phyloP scores from a whole-genome alignment of 2,888 invertebrate genomes.

The Globia sparganii region DNA sequence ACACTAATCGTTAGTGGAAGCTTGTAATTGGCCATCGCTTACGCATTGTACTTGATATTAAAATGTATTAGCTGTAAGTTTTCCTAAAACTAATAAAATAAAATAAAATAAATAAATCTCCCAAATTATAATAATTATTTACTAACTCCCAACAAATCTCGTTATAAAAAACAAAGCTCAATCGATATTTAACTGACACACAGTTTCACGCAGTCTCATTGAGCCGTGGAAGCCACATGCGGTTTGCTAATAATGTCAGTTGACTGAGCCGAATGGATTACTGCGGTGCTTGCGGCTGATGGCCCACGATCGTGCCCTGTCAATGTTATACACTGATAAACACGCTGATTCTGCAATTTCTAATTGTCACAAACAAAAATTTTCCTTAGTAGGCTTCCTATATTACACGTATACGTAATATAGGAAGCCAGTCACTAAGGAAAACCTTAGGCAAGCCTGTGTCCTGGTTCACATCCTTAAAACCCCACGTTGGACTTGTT shows the following conservation, averaged over 20 bases:
- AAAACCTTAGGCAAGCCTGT: not conserved
- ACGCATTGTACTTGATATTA: no score
- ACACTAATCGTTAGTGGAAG: no score
- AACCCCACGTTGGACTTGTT: not conserved
- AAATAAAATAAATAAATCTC: no score
- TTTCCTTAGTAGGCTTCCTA: not conserved
- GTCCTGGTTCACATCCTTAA: not conserved
- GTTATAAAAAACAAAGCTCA: not conserved
- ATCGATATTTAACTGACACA: not conserved
- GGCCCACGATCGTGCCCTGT: not conserved
- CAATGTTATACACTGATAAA: slow-evolving; percentile 16
- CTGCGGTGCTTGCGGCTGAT: slow-evolving; percentile 29
- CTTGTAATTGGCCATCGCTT: no score
- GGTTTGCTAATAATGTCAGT: slow-evolving; percentile 43
- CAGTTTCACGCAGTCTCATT: slow-evolving; percentile 21
- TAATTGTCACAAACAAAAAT: no score
- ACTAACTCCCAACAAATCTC: no score
- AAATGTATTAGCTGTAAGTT: no score
- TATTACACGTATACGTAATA: no score
- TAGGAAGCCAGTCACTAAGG: not conserved
- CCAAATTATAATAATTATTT: no score
- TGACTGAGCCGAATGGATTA: slow-evolving; percentile 38
- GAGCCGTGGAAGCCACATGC: slow-evolving; percentile 15
- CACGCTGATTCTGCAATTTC: not conserved
- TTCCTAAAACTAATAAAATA: no score